Conservation (phyloP, 2,113 vertebrate species). For the Drymodes brunneopygia region DNA sequence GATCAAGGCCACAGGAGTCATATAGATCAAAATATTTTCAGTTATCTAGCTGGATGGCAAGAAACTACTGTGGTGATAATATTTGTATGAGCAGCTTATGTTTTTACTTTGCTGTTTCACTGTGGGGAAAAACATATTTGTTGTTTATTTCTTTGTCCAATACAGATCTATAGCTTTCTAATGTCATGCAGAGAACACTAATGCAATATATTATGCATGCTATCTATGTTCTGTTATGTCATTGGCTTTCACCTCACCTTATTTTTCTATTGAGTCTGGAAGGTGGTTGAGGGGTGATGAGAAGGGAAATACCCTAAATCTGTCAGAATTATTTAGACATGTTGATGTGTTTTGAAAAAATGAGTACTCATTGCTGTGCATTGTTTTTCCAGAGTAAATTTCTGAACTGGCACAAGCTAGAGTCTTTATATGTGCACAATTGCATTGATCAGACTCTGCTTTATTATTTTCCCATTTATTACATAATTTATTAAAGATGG, state of each 20-base stretch:
- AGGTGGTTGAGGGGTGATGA: conserved; percentile 39
- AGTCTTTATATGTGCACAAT: background rate
- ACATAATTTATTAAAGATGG: conserved; percentile 3
- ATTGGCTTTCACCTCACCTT: conserved; percentile 32
- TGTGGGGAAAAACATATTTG: background rate
- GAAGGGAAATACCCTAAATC: conserved; percentile 52
- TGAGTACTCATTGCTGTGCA: background rate
- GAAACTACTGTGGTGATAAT: background rate
- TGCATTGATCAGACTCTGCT: background rate
- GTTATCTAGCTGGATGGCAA: background rate
- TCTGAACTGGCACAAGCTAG: background rate
- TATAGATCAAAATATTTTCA: background rate
- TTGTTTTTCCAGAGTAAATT: conserved; percentile 22
- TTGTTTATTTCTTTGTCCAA: conserved; percentile 12
- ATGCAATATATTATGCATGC: conserved; percentile 50
- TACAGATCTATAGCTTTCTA: conserved; percentile 1
- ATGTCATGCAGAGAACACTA: conserved; percentile 25
- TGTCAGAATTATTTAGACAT: conserved; percentile 53
- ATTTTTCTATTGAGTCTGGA: conserved; percentile 36
- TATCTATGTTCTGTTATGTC: conserved; percentile 13
- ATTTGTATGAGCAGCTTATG: background rate
- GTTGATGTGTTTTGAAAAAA: conserved; percentile 41
- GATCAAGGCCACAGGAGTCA: background rate
- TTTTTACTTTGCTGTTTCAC: background rate
- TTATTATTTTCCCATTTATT: background rate